These are phyloP conservation scores for Camelus bactrianus DNA, from an alignment of 2,113 vertebrate genomes.

Conservation along the genomic window DNA sequence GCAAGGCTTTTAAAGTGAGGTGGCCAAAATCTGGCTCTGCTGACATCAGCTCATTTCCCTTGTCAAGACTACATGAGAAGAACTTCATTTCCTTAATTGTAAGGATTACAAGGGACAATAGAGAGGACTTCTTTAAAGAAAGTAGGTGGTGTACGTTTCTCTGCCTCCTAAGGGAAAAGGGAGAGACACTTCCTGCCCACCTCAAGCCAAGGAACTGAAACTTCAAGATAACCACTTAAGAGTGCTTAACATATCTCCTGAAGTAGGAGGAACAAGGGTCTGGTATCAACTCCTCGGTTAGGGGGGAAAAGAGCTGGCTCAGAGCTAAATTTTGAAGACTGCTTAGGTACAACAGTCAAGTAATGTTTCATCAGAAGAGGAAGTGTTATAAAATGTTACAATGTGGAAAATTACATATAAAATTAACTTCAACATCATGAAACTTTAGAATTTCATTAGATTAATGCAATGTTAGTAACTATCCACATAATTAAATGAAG, in stretches of 20 bases:
- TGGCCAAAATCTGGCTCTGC: neutral
- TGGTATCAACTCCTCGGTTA: neutral
- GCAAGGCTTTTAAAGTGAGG: neutral
- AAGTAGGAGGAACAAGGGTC: neutral
- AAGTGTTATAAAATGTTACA: slow-evolving; percentile 32
- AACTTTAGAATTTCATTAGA: slow-evolving; percentile 7
- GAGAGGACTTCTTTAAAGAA: slow-evolving; percentile 12
- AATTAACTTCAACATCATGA: slow-evolving; percentile 49
- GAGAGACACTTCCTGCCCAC: neutral
- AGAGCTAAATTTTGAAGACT: slow-evolving; percentile 22
- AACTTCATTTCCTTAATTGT: slow-evolving; percentile 19
- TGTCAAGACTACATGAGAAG: neutral
- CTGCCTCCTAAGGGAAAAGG: neutral
- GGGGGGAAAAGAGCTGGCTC: neutral
- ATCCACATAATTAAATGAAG: slow-evolving; percentile 40
- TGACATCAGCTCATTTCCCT: neutral
- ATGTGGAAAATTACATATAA: slow-evolving; percentile 4
- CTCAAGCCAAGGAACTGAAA: neutral
- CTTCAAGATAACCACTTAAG: neutral
- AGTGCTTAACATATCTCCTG: neutral
- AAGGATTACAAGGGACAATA: neutral
- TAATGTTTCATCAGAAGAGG: neutral
- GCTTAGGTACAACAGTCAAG: neutral
- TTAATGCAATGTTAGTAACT: slow-evolving; percentile 53
- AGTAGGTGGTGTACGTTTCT: neutral